phyloP scores from a whole-genome alignment of 2,888 invertebrate species.

The Steromphala cineraria region DNA sequence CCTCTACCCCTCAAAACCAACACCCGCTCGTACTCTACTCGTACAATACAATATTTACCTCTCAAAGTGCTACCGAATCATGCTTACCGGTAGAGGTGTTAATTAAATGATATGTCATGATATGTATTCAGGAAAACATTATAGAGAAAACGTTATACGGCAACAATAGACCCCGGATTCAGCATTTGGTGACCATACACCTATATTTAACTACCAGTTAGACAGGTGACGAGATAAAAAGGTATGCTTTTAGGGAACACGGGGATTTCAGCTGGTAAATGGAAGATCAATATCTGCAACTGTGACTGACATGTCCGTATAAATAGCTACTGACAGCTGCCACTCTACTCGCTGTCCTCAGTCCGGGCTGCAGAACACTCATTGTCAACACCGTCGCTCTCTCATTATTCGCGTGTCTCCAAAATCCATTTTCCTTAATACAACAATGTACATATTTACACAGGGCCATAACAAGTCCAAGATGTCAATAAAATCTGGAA shows the following conservation, averaged over 20 bases:
- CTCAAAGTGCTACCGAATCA: not conserved
- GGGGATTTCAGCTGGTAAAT: not conserved
- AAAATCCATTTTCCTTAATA: not conserved
- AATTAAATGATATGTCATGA: not conserved
- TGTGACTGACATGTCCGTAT: not conserved
- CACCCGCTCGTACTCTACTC: not conserved
- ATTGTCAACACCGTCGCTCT: not conserved
- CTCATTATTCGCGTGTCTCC: not conserved
- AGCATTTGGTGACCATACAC: not conserved
- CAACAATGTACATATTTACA: not conserved
- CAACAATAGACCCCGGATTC: not conserved
- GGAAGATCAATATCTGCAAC: not conserved
- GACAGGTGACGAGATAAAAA: not conserved
- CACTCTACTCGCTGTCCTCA: not conserved
- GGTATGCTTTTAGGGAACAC: not conserved
- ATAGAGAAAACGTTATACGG: not conserved
- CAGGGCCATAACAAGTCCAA: not conserved
- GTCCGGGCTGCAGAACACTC: not conserved
- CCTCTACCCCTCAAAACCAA: not conserved
- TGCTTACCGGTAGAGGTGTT: not conserved
- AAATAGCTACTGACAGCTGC: not conserved
- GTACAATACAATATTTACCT: not conserved
- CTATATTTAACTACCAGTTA: not conserved
- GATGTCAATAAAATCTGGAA: too few relatives aligned
- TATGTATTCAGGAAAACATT: not conserved